These are phyloP conservation scores for Periphyllus acericola DNA, from an alignment of 2,888 invertebrate species.

Conservation along the genomic window DNA sequence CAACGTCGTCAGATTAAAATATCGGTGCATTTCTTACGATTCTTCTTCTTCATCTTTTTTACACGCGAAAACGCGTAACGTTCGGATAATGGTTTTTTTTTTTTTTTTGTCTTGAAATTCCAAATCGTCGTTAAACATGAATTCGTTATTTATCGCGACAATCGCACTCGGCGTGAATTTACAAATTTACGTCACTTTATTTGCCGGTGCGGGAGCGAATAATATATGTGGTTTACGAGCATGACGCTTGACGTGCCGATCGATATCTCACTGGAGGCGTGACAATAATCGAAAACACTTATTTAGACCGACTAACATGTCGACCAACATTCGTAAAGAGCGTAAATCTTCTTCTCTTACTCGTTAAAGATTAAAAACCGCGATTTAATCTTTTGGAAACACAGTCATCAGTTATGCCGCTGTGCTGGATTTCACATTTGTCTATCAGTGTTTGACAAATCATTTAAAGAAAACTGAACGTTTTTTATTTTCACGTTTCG, in stretches of 20 bases:
- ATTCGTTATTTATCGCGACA: not conserved
- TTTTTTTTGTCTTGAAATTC: not conserved
- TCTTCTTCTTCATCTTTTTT: slow-evolving; percentile 24
- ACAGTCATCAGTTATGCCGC: too few species aligned
- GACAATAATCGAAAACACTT: not conserved
- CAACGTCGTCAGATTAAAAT: slow-evolving; percentile 1
- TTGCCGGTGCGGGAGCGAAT: not conserved
- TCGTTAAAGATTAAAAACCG: not conserved
- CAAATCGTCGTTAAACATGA: not conserved
- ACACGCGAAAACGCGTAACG: not conserved
- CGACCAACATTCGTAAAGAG: not conserved
- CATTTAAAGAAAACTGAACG: not conserved
- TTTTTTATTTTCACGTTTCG: not conserved
- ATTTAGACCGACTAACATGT: not conserved
- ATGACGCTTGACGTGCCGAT: not conserved
- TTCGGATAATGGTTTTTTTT: slow-evolving; percentile 2
- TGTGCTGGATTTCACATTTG: not conserved
- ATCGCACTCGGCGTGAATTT: not conserved
- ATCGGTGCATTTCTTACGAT: slow-evolving; percentile 5
- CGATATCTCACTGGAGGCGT: not conserved
- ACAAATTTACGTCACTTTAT: not conserved
- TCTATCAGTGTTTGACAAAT: not conserved
- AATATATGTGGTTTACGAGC: not conserved
- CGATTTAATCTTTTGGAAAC: not conserved
- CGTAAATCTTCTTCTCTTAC: not conserved